Base-by-base conservation (phyloP, 2,888 invertebrate genomes). In the Cephonodes hylas region DNA sequence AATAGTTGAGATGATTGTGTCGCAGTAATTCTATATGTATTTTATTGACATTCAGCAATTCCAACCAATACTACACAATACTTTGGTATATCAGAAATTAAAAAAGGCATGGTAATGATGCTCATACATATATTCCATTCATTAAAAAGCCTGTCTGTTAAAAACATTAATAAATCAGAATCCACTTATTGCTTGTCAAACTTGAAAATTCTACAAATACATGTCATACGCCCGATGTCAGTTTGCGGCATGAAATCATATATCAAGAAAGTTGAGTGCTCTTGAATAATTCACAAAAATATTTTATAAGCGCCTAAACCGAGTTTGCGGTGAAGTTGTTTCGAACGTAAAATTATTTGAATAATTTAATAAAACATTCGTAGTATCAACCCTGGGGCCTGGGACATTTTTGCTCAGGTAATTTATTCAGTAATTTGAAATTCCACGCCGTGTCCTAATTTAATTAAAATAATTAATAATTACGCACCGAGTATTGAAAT, bases 261-360 rank as follows among this genome's bases (percentile, higher is more conserved):
- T 18, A 20, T 44, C 20, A 44, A 44, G 44, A 44, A 44, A 7
- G 7, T 44, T 44, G 44, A 44, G 18, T 63, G 48, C 31, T 60
- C 63, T 66, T 63, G 44, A 61, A 62, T 66, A n/a, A 61, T 60
- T 22, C 22, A 22, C 38, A 22, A 38, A 57, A 44, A 44, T 18
- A 23, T 44, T 42, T 61, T 60, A 62, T 18, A 18, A 44, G 8
- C 20, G 38, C 38, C 38, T 38, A 38, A 10, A 38, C 1, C n/a
- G 38, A 38, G 13, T 38, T 13, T 5, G 38, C 8, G 38, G 13
- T 34, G 10, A 34, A n/a, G 38, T 38, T 38, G n/a, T n/a, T 38
- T 38, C 38, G n/a, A 0, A 10, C 38, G 3, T n/a, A 38, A 38
- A 38, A 38, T 38, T 13, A 38, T 38, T 38, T n/a, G 5, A 38